Evolutionary conservation across 2,888 invertebrate species (phyloP).

Genomic region (Drosophila barbarae): DNA sequence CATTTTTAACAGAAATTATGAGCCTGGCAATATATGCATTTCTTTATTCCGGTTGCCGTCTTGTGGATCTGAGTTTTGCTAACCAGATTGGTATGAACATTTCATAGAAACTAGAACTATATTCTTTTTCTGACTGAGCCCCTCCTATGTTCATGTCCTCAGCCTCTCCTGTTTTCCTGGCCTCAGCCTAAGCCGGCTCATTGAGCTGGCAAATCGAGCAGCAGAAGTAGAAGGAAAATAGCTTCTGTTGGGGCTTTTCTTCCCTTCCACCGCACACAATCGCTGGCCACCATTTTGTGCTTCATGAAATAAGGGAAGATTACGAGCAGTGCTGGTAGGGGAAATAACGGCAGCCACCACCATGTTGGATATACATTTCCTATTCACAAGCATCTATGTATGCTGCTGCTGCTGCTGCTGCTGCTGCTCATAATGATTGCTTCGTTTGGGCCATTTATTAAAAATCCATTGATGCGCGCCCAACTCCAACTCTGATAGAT

Average conservation of each 20-base stretch:
- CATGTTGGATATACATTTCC: slow-evolving; percentile 27
- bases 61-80: background rate
- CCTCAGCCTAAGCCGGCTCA: slow-evolving; percentile 43
- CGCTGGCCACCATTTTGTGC: slow-evolving; percentile 60
- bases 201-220: slow-evolving; percentile 28
- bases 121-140: background rate
- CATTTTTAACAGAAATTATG: background rate
- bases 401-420: slow-evolving; percentile 30
- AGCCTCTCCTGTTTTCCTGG: background rate
- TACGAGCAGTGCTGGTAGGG: background rate
- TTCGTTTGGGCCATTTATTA: slow-evolving; percentile 60
- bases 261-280: slow-evolving; percentile 6
- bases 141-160: background rate
- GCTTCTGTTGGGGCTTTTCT: slow-evolving; percentile 8
- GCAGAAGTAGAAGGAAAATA: slow-evolving; percentile 3
- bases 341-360: slow-evolving; percentile 7
- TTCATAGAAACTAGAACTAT: background rate
- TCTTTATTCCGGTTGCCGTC: background rate
- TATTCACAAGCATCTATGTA: slow-evolving; percentile 58
- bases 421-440: slow-evolving; percentile 44
- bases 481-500: slow-evolving; percentile 11
- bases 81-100: background rate
- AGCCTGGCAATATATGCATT: too few species aligned
- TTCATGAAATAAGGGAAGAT: slow-evolving; percentile 17
- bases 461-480: slow-evolving; percentile 63